A percentile compares a stretch with the other conserved stretches of the same genome.
Evolutionary conservation across 2,113 vertebrate genomes (phyloP).

Genomic region (Solea solea): DNA sequence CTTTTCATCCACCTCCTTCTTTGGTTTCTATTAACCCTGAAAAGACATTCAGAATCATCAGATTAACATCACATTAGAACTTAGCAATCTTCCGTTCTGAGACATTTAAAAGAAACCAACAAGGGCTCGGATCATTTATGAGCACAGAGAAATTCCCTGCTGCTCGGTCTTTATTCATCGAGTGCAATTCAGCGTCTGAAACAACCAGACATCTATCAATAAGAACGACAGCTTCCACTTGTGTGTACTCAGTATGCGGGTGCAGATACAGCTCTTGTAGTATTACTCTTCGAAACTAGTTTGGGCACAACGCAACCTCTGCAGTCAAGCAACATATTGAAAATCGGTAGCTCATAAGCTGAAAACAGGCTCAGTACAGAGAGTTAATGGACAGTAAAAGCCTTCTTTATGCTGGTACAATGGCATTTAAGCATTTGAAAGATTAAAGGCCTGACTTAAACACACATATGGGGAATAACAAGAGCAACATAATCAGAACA

Average conservation of each 20-base stretch:
- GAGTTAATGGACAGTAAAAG: slow-evolving; percentile 28
- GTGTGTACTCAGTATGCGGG: slow-evolving; percentile 15
- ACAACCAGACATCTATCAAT: slow-evolving; percentile 66
- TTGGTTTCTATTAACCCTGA: neutral
- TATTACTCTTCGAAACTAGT: slow-evolving; percentile 2
- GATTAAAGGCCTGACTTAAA: neutral
- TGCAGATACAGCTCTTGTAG: neutral
- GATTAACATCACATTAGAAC: neutral
- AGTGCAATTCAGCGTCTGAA: slow-evolving; percentile 69
- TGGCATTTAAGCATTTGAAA: slow-evolving; percentile 49
- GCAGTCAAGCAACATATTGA: slow-evolving; percentile 7
- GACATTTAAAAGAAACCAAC: slow-evolving; percentile 3
- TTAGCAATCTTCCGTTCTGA: too few relatives aligned
- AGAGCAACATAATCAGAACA: neutral
- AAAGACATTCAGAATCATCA: slow-evolving; percentile 7
- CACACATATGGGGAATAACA: neutral
- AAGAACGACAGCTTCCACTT: slow-evolving; percentile 62
- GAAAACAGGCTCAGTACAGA: neutral
- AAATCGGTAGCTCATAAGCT: slow-evolving; percentile 45
- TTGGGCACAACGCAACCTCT: slow-evolving; percentile 10
- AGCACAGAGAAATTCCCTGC: slow-evolving; percentile 33
- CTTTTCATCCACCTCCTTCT: slow-evolving; percentile 2
- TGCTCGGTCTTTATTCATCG: slow-evolving; percentile 66
- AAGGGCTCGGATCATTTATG: slow-evolving; percentile 19
- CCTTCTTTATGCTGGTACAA: slow-evolving; percentile 10